Evolutionary conservation across 2,888 invertebrate genomes (phyloP).

Genomic region (Therioaphis trifolii): DNA sequence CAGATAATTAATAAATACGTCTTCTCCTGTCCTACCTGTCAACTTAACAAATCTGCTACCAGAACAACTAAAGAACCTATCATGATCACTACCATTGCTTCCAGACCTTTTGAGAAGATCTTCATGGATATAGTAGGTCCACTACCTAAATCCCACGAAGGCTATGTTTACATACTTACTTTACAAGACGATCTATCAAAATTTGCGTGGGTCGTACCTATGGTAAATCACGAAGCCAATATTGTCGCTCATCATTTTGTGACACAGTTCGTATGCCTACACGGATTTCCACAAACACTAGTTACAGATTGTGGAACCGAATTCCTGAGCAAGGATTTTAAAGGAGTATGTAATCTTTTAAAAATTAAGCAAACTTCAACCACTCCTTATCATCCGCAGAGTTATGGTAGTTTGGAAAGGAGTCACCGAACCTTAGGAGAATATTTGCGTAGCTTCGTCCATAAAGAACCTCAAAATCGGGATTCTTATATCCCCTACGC

Average conservation of each 20-base stretch:
- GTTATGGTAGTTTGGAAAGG: neutral
- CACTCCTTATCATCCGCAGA: neutral
- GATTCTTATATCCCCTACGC: neutral
- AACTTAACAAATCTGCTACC: neutral
- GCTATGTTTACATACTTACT: neutral
- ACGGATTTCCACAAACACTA: neutral
- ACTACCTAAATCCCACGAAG: neutral
- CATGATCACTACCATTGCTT: neutral
- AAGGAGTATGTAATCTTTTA: neutral
- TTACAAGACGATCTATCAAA: neutral
- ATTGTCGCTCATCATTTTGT: neutral
- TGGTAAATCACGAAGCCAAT: neutral
- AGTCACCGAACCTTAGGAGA: neutral
- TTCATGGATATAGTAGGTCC: neutral
- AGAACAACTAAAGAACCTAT: neutral
- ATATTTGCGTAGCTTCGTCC: neutral
- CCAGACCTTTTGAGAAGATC: neutral
- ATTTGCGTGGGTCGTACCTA: neutral
- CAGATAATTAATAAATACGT: neutral
- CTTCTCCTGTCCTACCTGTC: neutral
- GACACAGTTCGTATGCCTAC: neutral
- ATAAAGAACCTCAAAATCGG: neutral
- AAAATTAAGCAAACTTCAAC: neutral
- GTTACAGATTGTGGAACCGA: conserved; percentile 14
- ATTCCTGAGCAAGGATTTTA: neutral